Conservation (phyloP, 1,140 invertebrate species). For the Drosophila ercepeae region DNA sequence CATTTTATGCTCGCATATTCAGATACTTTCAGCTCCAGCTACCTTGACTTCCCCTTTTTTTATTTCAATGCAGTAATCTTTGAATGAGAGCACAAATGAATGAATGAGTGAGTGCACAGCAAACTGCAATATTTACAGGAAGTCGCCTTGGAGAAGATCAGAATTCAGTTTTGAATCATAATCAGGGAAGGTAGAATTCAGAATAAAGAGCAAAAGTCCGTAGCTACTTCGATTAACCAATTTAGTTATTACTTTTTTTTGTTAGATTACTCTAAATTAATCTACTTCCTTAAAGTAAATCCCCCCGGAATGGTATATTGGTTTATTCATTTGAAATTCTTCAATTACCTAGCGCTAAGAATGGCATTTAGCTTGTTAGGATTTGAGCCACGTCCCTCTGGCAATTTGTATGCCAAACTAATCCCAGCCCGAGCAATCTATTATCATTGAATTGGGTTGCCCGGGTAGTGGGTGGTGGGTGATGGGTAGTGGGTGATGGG, state of each 20-base stretch:
- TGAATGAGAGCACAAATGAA: slow-evolving; percentile 60
- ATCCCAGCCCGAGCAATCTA: slow-evolving; percentile 62
- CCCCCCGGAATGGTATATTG: slow-evolving; percentile 14
- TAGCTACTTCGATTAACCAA: background rate
- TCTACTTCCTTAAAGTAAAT: slow-evolving; percentile 1
- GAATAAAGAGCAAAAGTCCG: background rate
- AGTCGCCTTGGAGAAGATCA: slow-evolving; percentile 10
- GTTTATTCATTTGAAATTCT: slow-evolving; percentile 32
- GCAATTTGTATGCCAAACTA: slow-evolving; percentile 71
- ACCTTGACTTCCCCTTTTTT: background rate
- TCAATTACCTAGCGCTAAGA: slow-evolving; percentile 50
- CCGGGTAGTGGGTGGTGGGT: background rate
- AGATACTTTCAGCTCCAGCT: slow-evolving; percentile 5
- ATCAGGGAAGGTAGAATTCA: slow-evolving; percentile 25
- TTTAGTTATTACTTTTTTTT: background rate
- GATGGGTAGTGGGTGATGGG: background rate
- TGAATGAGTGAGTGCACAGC: slow-evolving; percentile 54
- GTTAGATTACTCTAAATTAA: background rate
- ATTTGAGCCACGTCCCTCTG: slow-evolving; percentile 31
- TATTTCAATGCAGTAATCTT: slow-evolving; percentile 12
- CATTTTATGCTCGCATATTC: slow-evolving; percentile 58
- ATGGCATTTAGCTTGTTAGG: slow-evolving; percentile 50
- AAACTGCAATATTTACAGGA: slow-evolving; percentile 18
- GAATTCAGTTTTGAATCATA: slow-evolving; percentile 42
- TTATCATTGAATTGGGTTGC: slow-evolving; percentile 50